Evolutionary conservation across 2,113 vertebrate genomes (phyloP).

Genomic region (Geococcyx californianus): DNA sequence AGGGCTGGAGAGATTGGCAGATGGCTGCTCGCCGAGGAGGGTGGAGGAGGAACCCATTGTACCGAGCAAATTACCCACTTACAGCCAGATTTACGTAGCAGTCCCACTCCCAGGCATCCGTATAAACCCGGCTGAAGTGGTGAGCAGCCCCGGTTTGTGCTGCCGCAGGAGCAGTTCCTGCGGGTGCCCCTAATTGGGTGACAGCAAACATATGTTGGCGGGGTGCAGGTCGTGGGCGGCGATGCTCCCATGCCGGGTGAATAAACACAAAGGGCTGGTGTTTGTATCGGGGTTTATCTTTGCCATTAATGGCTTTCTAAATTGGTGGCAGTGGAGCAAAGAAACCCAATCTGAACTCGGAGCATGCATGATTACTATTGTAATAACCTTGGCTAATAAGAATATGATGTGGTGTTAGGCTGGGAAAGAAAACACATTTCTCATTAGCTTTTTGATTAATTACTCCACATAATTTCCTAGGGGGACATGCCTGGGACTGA

Average conservation of each 20-base stretch:
- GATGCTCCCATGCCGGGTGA: background rate
- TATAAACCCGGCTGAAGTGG: background rate
- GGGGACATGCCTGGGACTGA: conserved; percentile 63
- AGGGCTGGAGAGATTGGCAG: background rate
- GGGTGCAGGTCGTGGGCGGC: background rate
- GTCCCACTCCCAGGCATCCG: accelerated
- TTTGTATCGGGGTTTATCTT: conserved; percentile 70
- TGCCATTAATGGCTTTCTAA: conserved; percentile 78
- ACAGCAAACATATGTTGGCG: accelerated
- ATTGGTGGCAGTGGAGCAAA: conserved; percentile 83
- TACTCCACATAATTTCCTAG: conserved; percentile 79
- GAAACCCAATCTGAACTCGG: conserved; percentile 78
- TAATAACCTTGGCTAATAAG: conserved; percentile 85
- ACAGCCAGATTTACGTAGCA: background rate
- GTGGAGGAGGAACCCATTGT: background rate
- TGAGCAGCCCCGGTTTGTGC: background rate
- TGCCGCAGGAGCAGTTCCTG: background rate
- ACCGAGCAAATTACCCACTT: background rate
- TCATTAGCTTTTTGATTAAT: conserved; percentile 87
- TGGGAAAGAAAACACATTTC: conserved; percentile 82
- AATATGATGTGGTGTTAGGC: conserved; percentile 80
- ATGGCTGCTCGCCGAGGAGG: background rate
- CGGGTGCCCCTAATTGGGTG: accelerated
- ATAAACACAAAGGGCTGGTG: conserved; percentile 9
- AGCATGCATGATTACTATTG: conserved; percentile 83